Conservation (phyloP, 30 jellyfish, hydroid and myxozoan species). For the Pelagia noctiluca region DNA sequence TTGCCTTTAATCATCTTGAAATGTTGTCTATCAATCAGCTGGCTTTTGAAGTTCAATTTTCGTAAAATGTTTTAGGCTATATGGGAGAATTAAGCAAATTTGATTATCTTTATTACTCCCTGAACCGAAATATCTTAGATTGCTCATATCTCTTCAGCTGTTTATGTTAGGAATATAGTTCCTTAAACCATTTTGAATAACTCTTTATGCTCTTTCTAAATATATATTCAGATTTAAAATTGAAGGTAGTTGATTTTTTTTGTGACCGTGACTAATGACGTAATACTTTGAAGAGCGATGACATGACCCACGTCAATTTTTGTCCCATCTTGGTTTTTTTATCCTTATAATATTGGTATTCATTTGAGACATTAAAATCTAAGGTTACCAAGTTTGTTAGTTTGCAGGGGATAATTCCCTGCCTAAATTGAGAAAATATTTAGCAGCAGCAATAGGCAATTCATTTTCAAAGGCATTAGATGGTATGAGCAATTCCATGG, state of each 20-base stretch:
- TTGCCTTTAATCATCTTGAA: neutral
- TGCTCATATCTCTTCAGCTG: neutral
- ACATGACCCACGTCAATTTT: neutral
- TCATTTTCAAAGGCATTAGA: conserved; percentile 17
- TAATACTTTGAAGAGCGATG: neutral
- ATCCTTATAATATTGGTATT: neutral
- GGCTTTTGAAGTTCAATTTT: neutral
- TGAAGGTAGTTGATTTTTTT: neutral
- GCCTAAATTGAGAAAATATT: no score
- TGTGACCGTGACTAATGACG: neutral
- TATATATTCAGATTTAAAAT: neutral
- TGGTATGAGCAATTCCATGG: conserved; percentile 17
- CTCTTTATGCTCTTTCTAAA: conserved; percentile 2
- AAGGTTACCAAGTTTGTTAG: neutral
- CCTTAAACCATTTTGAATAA: neutral
- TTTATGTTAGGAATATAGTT: neutral
- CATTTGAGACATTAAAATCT: neutral
- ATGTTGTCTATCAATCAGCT: neutral
- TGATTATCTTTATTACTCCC: neutral
- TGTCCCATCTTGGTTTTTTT: neutral
- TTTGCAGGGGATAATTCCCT: no score
- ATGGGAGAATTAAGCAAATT: neutral
- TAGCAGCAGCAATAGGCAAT: no score
- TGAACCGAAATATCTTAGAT: neutral
- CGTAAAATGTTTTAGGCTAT: neutral